Percentiles rank a stretch among this genome's conserved stretches.
These are phyloP conservation scores for Rhinoraja longicauda DNA, from an alignment of 2,797 vertebrate genomes.

Conservation along the genomic window DNA sequence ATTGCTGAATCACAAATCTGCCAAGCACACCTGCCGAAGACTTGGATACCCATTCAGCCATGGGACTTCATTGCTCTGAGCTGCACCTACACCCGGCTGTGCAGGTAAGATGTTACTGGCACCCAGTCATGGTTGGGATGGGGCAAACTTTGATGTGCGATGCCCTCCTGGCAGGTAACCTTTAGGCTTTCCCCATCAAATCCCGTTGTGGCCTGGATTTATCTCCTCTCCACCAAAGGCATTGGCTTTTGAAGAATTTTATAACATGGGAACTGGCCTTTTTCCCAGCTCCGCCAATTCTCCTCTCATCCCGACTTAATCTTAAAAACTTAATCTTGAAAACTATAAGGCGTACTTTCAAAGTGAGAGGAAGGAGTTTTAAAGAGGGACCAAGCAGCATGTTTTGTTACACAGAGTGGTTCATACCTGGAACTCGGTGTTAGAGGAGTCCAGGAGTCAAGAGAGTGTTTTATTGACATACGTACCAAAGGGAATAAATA, in stretches of 20 bases:
- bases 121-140: background rate
- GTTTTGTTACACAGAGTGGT: too few relatives aligned
- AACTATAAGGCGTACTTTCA: too few relatives aligned
- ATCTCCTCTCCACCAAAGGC: background rate
- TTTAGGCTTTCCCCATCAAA: background rate
- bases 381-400: too few relatives aligned
- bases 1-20: background rate
- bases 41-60: background rate
- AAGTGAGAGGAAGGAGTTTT: too few relatives aligned
- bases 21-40: background rate
- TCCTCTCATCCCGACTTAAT: background rate
- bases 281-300: background rate
- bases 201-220: background rate
- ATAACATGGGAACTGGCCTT: background rate
- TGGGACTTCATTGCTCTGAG: background rate
- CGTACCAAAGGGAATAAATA: too few relatives aligned
- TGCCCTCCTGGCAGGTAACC: too few relatives aligned
- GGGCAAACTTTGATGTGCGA: background rate
- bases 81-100: background rate
- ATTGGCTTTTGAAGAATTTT: background rate
- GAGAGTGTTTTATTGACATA: too few relatives aligned
- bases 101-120: background rate
- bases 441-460: too few relatives aligned
- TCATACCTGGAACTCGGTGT: too few relatives aligned
- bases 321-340: too few relatives aligned